A percentile compares a stretch with the other conserved stretches of the same genome.
Conservation (phyloP, 2,888 invertebrate genomes). For the Mimas tiliae region DNA sequence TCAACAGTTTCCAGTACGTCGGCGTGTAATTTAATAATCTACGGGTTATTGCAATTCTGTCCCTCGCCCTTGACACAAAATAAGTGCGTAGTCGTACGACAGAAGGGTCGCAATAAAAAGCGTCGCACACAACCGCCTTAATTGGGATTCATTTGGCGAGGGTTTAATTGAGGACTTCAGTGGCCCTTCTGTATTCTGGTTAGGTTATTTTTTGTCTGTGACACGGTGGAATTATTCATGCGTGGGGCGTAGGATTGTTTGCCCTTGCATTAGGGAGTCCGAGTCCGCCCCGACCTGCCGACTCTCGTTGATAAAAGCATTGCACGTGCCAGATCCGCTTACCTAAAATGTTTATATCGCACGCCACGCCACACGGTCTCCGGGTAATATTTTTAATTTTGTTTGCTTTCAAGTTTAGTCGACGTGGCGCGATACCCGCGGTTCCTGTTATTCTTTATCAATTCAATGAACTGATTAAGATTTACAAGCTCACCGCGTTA, state of each 20-base stretch:
- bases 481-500: constrained; percentile 22
- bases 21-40: constrained; percentile 80
- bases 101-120: constrained; percentile 28
- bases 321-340: constrained; percentile 79
- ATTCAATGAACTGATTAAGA: constrained; percentile 25
- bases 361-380: constrained; percentile 42
- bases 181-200: constrained; percentile 28
- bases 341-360: constrained; percentile 75
- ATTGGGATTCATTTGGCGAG: constrained; percentile 28
- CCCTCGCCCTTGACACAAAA: constrained; percentile 41
- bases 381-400: constrained; percentile 34
- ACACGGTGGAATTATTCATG: constrained; percentile 77
- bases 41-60: constrained; percentile 74
- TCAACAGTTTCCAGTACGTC: constrained; percentile 56
- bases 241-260: constrained; percentile 69
- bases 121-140: constrained; percentile 25
- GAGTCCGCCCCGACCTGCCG: constrained; percentile 45
- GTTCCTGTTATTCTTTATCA: constrained; percentile 24
- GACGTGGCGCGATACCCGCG: constrained; percentile 23
- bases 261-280: constrained; percentile 64
- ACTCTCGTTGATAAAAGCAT: constrained; percentile 74
- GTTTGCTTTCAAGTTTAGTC: constrained; percentile 38
- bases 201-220: constrained; percentile 35
- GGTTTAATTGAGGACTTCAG: constrained; percentile 24
- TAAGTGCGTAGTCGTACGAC: constrained; percentile 27